phyloP scores from a whole-genome alignment of 2,113 vertebrate genomes.

The Odocoileus virginianus region DNA sequence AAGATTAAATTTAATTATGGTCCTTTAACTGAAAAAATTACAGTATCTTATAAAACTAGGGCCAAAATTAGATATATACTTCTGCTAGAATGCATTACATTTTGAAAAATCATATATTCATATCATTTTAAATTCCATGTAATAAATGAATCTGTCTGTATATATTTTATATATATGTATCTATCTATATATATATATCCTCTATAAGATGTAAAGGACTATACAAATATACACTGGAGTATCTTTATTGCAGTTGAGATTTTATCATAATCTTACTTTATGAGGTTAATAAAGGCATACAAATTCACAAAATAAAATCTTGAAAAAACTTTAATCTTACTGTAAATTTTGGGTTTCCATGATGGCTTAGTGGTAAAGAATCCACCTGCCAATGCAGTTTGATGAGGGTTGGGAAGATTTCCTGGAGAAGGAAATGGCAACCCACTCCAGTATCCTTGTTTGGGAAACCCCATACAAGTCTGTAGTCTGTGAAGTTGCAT shows the following conservation, averaged over 20 bases:
- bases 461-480: background rate
- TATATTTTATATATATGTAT: background rate
- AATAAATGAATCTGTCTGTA: background rate
- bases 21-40: background rate
- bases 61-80: background rate
- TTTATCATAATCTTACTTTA: constrained; percentile 22
- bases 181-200: background rate
- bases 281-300: background rate
- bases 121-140: background rate
- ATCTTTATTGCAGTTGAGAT: background rate
- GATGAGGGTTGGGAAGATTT: background rate
- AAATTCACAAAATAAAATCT: background rate
- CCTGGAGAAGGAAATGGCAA: background rate
- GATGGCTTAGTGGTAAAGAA: background rate
- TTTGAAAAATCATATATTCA: background rate
- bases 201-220: background rate
- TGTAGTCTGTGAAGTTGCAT: background rate
- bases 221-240: background rate
- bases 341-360: background rate
- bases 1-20: constrained; percentile 32
- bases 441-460: background rate
- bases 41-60: background rate
- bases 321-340: background rate
- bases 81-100: background rate
- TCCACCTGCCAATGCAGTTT: background rate